phyloP scores from a whole-genome alignment of 2,797 vertebrate genomes.

The Crocidura indochinensis region DNA sequence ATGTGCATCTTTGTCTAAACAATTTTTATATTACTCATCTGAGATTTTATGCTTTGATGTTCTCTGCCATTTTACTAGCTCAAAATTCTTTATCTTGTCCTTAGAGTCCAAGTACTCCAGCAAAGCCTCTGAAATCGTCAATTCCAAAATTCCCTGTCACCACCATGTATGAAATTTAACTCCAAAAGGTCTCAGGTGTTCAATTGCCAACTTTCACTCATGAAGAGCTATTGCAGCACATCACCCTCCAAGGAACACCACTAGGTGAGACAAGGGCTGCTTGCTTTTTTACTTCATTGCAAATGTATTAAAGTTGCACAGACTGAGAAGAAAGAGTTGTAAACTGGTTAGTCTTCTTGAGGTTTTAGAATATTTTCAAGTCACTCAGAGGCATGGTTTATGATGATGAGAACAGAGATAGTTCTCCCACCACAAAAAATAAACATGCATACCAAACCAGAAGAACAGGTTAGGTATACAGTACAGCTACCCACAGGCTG shows the following conservation, averaged over 20 bases:
- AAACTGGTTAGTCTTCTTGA: conserved; percentile 50
- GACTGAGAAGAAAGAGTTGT: background rate
- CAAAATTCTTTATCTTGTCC: background rate
- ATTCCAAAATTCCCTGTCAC: conserved; percentile 14
- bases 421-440: conserved; percentile 70
- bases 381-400: conserved; percentile 77
- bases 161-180: conserved; percentile 3
- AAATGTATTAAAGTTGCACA: conserved; percentile 54
- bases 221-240: background rate
- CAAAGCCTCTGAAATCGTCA: background rate
- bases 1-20: background rate
- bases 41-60: conserved; percentile 33
- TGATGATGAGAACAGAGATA: conserved; percentile 53
- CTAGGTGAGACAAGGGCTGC: background rate
- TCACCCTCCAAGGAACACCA: background rate
- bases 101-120: conserved; percentile 17
- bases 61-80: conserved; percentile 20
- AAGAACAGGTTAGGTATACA: conserved; percentile 52
- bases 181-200: conserved; percentile 27
- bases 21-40: conserved; percentile 14
- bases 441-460: conserved; percentile 76
- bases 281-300: conserved; percentile 1
- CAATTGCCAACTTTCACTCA: background rate
- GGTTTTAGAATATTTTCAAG: conserved; percentile 66
- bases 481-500: conserved; percentile 71